Evolutionary conservation across 1,140 invertebrate species (phyloP).

Genomic region (Chironomus striatipennis): DNA sequence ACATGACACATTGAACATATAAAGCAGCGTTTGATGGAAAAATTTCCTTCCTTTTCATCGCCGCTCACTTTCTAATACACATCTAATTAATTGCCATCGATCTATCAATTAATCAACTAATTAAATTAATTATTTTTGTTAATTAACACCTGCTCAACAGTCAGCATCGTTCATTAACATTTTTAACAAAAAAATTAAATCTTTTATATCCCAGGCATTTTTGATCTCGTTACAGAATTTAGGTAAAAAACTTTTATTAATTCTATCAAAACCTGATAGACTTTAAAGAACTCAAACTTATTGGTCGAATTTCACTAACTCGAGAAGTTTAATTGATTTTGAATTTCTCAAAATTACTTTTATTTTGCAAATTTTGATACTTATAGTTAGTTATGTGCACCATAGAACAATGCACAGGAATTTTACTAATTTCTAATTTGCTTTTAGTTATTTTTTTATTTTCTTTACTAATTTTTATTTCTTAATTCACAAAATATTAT

Average conservation of each 20-base stretch:
- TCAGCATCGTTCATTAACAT: neutral
- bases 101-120: neutral
- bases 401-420: neutral
- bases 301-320: slow-evolving; percentile 23
- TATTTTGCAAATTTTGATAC: neutral
- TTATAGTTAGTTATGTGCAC: neutral
- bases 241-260: neutral
- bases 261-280: neutral
- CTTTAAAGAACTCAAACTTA: neutral
- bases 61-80: no score
- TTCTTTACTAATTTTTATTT: neutral
- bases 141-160: neutral
- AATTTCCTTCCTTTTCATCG: no score
- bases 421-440: neutral
- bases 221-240: neutral
- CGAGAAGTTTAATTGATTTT: neutral
- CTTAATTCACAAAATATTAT: neutral
- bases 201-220: neutral
- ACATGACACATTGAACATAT: neutral
- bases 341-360: neutral
- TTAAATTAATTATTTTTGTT: neutral
- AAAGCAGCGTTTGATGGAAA: no score
- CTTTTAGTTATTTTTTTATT: neutral
- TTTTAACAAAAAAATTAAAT: neutral
- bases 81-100: no score